Conservation (phyloP, 2,888 invertebrate genomes). For the Euclidia mi region DNA sequence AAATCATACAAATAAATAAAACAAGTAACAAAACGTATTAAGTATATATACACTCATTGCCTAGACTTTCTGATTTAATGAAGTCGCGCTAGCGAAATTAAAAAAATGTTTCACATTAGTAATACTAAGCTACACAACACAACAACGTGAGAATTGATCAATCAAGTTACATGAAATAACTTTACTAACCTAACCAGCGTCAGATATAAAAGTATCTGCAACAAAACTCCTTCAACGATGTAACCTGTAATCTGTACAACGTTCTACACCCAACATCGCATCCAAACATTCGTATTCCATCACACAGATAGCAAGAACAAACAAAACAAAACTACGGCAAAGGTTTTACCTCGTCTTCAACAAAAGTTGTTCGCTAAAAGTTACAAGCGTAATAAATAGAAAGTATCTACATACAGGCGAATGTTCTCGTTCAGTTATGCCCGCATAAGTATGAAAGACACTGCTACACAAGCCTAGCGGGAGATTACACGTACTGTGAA, state of each 20-base stretch:
- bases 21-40: too few species aligned
- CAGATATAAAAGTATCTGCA: not conserved
- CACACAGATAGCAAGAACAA: constrained; percentile 28
- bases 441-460: constrained; percentile 52
- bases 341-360: constrained; percentile 29
- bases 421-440: constrained; percentile 37
- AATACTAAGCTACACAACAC: too few species aligned
- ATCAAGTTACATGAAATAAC: too few species aligned
- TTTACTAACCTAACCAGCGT: too few species aligned
- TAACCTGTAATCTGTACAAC: not conserved
- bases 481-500: constrained; percentile 25
- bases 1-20: too few species aligned
- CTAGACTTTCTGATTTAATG: too few species aligned
- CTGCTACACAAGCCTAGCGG: constrained; percentile 29
- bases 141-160: too few species aligned
- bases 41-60: too few species aligned
- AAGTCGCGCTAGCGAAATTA: too few species aligned
- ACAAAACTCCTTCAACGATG: not conserved
- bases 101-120: too few species aligned
- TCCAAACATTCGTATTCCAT: constrained; percentile 21
- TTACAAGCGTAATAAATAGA: constrained; percentile 47
- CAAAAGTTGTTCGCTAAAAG: constrained; percentile 43
- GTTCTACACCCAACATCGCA: not conserved
- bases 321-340: constrained; percentile 34
- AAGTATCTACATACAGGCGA: constrained; percentile 34